phyloP scores from a whole-genome alignment of 2,888 invertebrate species.

The Drosophila limbata region DNA sequence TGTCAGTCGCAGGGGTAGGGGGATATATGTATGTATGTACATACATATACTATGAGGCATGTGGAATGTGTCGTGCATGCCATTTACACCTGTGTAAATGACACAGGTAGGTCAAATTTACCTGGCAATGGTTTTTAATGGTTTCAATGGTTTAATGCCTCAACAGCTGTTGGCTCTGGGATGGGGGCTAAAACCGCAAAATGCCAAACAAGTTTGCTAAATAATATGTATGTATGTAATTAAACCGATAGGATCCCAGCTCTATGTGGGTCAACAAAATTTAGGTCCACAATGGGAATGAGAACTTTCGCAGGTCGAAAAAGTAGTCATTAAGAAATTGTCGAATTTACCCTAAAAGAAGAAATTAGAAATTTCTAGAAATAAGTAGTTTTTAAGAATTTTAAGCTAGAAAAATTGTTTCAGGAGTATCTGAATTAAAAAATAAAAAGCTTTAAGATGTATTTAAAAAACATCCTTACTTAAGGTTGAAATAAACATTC shows the following conservation, averaged over 20 bases:
- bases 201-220: constrained; percentile 26
- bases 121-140: constrained; percentile 34
- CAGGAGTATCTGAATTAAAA: too few relatives aligned
- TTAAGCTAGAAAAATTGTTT: too few relatives aligned
- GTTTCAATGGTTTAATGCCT: neutral
- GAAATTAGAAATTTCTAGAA: neutral
- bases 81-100: constrained; percentile 78
- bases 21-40: neutral
- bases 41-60: constrained; percentile 20
- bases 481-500: too few relatives aligned
- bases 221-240: constrained; percentile 32
- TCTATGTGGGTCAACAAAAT: constrained; percentile 5
- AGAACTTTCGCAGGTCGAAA: neutral
- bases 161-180: constrained; percentile 25
- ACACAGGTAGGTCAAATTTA: constrained; percentile 71
- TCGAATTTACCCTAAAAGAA: neutral
- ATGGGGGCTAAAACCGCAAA: constrained; percentile 7
- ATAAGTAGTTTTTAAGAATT: too few relatives aligned
- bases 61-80: constrained; percentile 44
- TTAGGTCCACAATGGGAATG: too few relatives aligned
- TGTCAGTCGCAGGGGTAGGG: constrained; percentile 12
- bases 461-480: too few relatives aligned
- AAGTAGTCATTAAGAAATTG: neutral
- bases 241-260: constrained; percentile 23
- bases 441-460: too few relatives aligned